These are phyloP conservation scores for Aleiodes alternator DNA, from an alignment of 2,888 invertebrate species.

Conservation along the genomic window DNA sequence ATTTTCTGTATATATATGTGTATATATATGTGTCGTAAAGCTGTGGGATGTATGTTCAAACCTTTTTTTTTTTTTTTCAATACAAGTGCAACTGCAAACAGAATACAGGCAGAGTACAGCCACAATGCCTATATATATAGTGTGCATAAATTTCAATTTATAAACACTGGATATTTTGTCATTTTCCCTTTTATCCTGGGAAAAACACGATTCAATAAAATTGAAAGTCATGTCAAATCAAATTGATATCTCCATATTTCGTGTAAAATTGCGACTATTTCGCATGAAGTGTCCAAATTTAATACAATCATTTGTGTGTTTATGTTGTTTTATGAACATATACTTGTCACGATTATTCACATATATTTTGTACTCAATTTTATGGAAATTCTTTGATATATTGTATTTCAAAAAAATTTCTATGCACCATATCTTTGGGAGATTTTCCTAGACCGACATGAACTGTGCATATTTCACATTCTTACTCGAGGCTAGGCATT, in stretches of 20 bases:
- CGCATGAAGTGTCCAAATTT: no score
- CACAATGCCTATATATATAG: not conserved
- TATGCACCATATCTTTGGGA: no score
- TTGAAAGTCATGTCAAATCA: conserved; percentile 14
- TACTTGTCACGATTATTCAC: no score
- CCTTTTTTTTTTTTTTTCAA: not conserved
- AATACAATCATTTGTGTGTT: no score
- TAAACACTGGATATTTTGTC: not conserved
- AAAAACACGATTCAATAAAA: not conserved
- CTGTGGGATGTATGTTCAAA: not conserved
- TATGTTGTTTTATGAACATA: no score
- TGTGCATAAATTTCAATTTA: not conserved
- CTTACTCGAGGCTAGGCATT: no score
- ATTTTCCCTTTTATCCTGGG: not conserved
- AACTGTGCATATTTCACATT: no score
- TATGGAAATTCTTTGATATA: no score
- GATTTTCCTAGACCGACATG: no score
- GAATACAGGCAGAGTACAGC: not conserved
- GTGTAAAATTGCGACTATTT: not conserved
- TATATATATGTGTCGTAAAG: not conserved
- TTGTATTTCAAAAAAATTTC: no score
- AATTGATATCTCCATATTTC: conserved; percentile 11
- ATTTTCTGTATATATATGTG: conserved; percentile 27
- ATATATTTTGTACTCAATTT: no score
- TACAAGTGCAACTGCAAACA: not conserved